Conservation (phyloP, 2,113 vertebrate species). For the Rhegmatorhina hoffmannsi region DNA sequence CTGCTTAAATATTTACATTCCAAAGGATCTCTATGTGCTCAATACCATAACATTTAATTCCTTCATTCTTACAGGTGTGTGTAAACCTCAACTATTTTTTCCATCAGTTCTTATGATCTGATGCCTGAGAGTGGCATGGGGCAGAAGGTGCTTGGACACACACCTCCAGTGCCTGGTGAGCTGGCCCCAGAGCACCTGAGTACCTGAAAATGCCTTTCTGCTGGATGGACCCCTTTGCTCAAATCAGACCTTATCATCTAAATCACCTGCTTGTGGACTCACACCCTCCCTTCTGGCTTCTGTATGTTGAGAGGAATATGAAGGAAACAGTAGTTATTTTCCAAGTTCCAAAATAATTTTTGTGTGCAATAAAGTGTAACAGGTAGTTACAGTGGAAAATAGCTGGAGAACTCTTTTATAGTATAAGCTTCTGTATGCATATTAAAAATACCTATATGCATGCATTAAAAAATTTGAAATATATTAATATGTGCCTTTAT, state of each 20-base stretch:
- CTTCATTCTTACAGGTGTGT: background rate
- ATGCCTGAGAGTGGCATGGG: background rate
- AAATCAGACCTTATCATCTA: background rate
- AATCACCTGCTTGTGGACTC: background rate
- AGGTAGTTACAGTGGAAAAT: background rate
- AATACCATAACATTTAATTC: background rate
- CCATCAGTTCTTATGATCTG: background rate
- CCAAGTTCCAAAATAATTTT: background rate
- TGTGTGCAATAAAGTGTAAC: background rate
- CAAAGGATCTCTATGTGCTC: background rate
- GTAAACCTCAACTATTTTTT: background rate
- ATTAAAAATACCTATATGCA: background rate
- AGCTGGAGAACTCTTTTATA: background rate
- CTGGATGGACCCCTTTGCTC: background rate
- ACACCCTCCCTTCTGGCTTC: background rate
- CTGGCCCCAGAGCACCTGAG: background rate
- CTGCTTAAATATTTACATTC: background rate
- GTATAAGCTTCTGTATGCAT: background rate
- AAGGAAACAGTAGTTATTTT: background rate
- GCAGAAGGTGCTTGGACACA: background rate
- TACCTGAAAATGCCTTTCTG: background rate
- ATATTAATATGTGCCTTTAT: background rate
- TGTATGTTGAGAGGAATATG: background rate
- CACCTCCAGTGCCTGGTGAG: accelerated
- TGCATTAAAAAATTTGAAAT: background rate